Percentiles rank a stretch among this genome's conserved stretches.
Conservation (phyloP, 1,140 invertebrate genomes). For the Chrysoperla carnea region DNA sequence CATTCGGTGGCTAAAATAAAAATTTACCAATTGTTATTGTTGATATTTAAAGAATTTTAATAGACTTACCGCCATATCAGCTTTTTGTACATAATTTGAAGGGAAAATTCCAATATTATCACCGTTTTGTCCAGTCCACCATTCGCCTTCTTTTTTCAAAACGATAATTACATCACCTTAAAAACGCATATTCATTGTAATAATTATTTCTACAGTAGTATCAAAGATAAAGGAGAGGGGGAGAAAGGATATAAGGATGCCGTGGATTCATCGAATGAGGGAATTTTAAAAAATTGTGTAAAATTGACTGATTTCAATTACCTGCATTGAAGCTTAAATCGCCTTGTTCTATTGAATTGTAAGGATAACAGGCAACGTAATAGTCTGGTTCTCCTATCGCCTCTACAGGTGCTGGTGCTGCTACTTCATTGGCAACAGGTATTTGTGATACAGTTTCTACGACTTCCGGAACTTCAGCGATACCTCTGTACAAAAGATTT, state of each 20-base stretch:
- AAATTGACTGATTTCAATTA: background rate
- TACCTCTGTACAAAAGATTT: constrained; percentile 24
- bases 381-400: constrained; percentile 39
- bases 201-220: too few relatives aligned
- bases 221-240: too few relatives aligned
- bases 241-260: too few relatives aligned
- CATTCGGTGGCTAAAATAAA: background rate
- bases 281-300: too few relatives aligned
- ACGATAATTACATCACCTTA: constrained; percentile 63
- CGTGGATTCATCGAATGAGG: too few relatives aligned
- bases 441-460: constrained; percentile 43
- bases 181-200: background rate
- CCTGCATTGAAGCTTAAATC: constrained; percentile 85
- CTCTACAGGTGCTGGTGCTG: constrained; percentile 4
- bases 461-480: constrained; percentile 58
- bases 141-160: constrained; percentile 81
- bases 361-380: constrained; percentile 71
- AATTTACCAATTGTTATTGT: constrained; percentile 12
- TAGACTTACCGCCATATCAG: constrained; percentile 25
- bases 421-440: constrained; percentile 6
- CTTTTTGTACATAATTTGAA: constrained; percentile 72
- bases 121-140: constrained; percentile 91
- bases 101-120: constrained; percentile 73
- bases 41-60: background rate
- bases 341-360: constrained; percentile 71